These are phyloP conservation scores for Notamacropus eugenii DNA, from an alignment of 2,797 vertebrate genomes.

Conservation along the genomic window DNA sequence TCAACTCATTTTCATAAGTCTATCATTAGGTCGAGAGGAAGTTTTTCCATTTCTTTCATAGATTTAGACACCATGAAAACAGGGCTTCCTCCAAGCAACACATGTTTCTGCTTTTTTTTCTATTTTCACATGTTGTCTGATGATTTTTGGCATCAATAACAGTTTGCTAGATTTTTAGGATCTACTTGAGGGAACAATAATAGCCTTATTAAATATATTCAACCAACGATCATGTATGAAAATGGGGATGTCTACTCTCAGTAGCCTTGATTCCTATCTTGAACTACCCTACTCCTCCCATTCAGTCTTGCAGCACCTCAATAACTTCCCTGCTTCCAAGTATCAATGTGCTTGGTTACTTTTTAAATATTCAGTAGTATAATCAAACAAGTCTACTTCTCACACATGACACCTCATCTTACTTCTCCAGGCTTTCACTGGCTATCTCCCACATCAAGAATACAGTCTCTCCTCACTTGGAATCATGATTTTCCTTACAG, in stretches of 20 bases:
- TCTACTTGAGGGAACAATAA: background rate
- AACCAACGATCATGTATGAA: background rate
- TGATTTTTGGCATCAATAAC: background rate
- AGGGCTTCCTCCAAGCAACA: background rate
- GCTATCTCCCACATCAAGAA: background rate
- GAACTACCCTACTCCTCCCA: no score
- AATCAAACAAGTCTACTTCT: background rate
- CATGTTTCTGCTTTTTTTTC: background rate
- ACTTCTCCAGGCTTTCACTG: background rate
- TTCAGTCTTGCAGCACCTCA: background rate
- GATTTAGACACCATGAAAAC: background rate
- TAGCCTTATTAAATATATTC: background rate
- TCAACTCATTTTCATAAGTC: constrained; percentile 64
- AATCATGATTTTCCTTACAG: background rate
- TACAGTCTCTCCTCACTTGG: background rate
- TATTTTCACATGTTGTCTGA: background rate
- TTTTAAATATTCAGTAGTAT: background rate
- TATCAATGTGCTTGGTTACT: background rate
- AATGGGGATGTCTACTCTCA: background rate
- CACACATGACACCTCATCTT: background rate
- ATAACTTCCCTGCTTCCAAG: background rate
- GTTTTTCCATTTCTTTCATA: constrained; percentile 19
- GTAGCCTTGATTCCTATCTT: background rate
- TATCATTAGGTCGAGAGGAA: constrained; percentile 21
- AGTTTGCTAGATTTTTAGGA: background rate